Base-by-base conservation (phyloP, 2,113 vertebrate genomes). In the Lophotis ruficrista region DNA sequence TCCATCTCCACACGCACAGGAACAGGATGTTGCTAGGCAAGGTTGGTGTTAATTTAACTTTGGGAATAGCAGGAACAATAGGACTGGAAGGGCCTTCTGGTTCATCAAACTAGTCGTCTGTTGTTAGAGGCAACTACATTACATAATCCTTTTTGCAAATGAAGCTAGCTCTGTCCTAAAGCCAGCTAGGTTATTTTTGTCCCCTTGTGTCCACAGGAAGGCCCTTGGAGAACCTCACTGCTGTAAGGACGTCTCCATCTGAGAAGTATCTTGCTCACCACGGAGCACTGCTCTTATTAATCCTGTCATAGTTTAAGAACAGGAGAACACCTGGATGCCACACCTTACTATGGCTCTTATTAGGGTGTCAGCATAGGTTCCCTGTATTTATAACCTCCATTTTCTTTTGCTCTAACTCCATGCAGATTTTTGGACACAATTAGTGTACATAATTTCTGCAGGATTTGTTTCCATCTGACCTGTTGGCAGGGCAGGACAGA, bases 11-110 rank as follows among this genome's bases (percentile, higher is more conserved):
- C 35, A 31, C 6, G 2, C 60, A 0, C 10, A 5, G 88, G 58
- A 81, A 80, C 62, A 30, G 33, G 80, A 80, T 22, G 70, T 93
- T 87, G 71, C 87, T 90, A 88, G 90, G 94, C 78, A 94, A 95
- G 96, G 93, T 93, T 97, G 92, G 93, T 92, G 94, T 92, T 97
- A 95, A 90, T 96, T 91, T 93, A 86, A 90, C 93, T 96, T 93
- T 62, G 88, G 94, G 93, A 94, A 90, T 77, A 90, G 54, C 70
- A 85, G 65, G 84, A 96, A 91, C 83, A 93, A 65, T 83, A 96
- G 87, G 84, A 87, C 91, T 94, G 73, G 81, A 96, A 96, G 95
- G 95, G 48, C 78, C 81, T 96, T 96, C 95, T 94, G 94, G 95
- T 96, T 97, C 96, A 97, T 89, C 95, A 95, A 31, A 79, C 89